Evolutionary conservation across 1,140 invertebrate species (phyloP), one percentile per base, ranked within the genome.

Genomic region (Temnothorax curvispinosus): DNA sequence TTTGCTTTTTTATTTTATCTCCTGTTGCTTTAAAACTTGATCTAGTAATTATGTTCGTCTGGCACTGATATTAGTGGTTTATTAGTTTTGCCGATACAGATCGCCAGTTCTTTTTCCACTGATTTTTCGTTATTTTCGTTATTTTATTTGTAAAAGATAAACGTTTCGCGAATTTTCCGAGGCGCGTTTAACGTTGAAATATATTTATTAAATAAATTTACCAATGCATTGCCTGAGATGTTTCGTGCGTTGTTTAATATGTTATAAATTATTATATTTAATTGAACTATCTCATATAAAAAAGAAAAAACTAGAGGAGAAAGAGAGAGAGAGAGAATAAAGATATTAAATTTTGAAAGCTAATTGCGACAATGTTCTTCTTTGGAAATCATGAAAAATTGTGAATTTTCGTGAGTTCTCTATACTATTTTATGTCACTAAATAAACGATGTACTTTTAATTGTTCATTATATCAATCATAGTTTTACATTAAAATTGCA

Each of bases 181-280:
- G 13, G 4, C 8, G 18, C 7, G 1, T 52, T 81, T 52, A 13
- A 18, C 21, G 9, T 3, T 27, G n/a, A 81, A 15, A 69, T 1
- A 18, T 13, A 80, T 80, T n/a, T 56, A 35, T 71, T n/a, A 56
- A 81, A 80, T 80, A 67, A 69, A 81, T n/a, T n/a, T 3, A 15
- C 6, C 9, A 11, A 56, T 41, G 50, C 4, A 32, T 47, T 52
- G 4, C n/a, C 15, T 15, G 62, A 15, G 27, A 27, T 38, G n/a
- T 67, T 69, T 15, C 1, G 3, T 8, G 7, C 13, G 15, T 52
- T 56, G 5, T 27, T 56, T 0, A 62, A 60, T 81, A 41, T 65
- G 9, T 21, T 44, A 41, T 60, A 65, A 21, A 56, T 58, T 81
- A 71, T 81, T 41, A 41, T 27, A 71, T 69, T 69, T 44, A 56